Base-by-base conservation (phyloP, 2,888 invertebrate species). In the Orthosia incerta region DNA sequence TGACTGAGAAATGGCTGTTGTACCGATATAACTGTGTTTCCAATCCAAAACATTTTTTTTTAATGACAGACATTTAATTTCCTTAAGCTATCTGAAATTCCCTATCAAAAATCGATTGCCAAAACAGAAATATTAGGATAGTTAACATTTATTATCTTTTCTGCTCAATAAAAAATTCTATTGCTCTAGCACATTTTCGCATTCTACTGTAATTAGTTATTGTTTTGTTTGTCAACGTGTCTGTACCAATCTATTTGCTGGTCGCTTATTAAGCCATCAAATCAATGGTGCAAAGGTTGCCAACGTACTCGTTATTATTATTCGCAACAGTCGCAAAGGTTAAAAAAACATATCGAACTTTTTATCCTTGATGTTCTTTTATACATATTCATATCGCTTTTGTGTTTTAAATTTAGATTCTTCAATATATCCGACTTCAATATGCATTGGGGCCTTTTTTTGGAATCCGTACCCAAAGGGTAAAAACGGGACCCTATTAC, bases 201-300 rank as follows among this genome's bases (percentile, higher is more conserved):
- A 82, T 82, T 74, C 79, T 55, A 2, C 16, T 55, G n/a, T 74
- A 78, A 82, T 82, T 70, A 77, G 50, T 18, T 51, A 57, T 56
- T 55, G 53, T 74, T 59, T 48, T 56, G 51, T 62, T 80, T 48
- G 74, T 68, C 48, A 78, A 76, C 59, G 66, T 69, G 62, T 78
- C 59, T 66, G 63, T 69, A 56, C 13, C 66, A 57, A 67, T 64
- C 53, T 23, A 74, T 45, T 56, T 62, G 68, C 23, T 60, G 16
- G 64, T 62, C 23, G 56, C 13, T 63, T 63, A 59, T 67, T 55
- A 45, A 61, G 45, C 39, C 55, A 50, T 57, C 39, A 70, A 69
- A 60, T 53, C 66, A 61, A 74, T 20, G 69, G 74, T 74, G n/a
- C 78, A 81, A 81, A 80, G 78, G 63, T 82, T 74, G 53, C 16